A percentile compares a stretch with the other conserved stretches of the same genome.
Conservation (phyloP, 2,113 vertebrate genomes). For the Tachycineta bicolor region DNA sequence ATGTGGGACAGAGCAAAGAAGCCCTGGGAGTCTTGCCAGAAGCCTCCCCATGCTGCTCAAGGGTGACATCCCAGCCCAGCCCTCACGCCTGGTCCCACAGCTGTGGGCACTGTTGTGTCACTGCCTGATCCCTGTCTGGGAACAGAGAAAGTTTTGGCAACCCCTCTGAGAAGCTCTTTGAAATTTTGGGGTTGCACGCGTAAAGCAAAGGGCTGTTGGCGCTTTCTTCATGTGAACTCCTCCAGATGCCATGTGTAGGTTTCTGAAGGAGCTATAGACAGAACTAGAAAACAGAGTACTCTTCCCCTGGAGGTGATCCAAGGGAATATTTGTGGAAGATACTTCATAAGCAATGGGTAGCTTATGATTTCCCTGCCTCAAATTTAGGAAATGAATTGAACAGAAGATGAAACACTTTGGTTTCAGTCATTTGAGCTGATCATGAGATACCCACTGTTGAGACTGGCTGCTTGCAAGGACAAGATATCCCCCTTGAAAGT, state of each 20-base stretch:
- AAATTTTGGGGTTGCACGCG: not conserved
- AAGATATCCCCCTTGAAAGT: not conserved
- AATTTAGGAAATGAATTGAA: not conserved
- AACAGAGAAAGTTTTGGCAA: not conserved
- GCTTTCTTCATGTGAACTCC: not conserved
- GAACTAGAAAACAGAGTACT: not conserved
- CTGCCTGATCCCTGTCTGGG: not conserved
- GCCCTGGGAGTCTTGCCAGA: not conserved
- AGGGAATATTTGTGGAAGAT: conserved; percentile 27
- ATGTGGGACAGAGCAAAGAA: not conserved
- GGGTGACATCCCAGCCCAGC: not conserved
- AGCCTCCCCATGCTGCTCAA: accelerated
- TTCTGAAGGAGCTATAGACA: conserved; percentile 9
- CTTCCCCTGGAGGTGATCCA: conserved; percentile 7
- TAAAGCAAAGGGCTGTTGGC: not conserved
- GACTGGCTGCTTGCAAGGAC: not conserved
- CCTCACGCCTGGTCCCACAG: not conserved
- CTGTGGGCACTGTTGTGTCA: not conserved
- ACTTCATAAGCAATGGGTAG: not conserved
- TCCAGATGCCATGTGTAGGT: not conserved
- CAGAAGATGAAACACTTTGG: conserved; percentile 10
- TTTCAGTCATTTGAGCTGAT: conserved; percentile 2
- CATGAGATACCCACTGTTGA: not conserved
- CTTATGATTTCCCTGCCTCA: not conserved
- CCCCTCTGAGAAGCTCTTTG: not conserved